Conservation (phyloP, 2,888 invertebrate genomes). For the Aphidoletes aphidimyza region DNA sequence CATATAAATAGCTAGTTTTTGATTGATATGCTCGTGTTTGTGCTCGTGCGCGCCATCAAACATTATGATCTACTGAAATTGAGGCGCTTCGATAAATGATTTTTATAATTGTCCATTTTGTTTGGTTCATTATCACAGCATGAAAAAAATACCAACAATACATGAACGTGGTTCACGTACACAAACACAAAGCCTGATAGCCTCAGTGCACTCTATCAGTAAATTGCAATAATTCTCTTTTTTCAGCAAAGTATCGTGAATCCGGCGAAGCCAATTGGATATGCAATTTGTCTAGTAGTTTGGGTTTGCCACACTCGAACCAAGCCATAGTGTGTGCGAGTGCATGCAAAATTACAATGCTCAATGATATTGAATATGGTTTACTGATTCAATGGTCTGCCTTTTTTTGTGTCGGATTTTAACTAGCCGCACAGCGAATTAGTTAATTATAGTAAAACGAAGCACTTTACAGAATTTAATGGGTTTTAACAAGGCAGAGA, state of each 20-base stretch:
- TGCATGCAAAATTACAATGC: slow-evolving; percentile 20
- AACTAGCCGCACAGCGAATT: slow-evolving; percentile 23
- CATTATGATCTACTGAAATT: not conserved
- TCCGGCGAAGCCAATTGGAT: too few species aligned
- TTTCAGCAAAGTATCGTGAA: too few species aligned
- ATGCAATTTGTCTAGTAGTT: too few species aligned
- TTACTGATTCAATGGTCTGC: slow-evolving; percentile 43
- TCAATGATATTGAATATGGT: not conserved
- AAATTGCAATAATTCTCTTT: too few species aligned
- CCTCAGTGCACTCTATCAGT: too few species aligned
- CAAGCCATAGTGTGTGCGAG: not conserved
- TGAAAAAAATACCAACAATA: too few species aligned
- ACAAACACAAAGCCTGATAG: too few species aligned
- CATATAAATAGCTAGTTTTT: not conserved
- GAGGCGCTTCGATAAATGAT: not conserved
- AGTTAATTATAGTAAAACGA: slow-evolving; percentile 13
- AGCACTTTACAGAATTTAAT: slow-evolving; percentile 6
- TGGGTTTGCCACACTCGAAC: too few species aligned
- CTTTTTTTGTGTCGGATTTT: not conserved
- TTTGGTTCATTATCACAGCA: not conserved
- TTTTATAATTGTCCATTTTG: slow-evolving; percentile 20
- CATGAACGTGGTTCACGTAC: too few species aligned
- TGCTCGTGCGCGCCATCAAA: not conserved
- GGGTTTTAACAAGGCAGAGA: slow-evolving; percentile 35
- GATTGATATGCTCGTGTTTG: slow-evolving; percentile 3